Evolutionary conservation across 2,797 vertebrate species (phyloP).

Genomic region (Gastrophryne carolinensis): DNA sequence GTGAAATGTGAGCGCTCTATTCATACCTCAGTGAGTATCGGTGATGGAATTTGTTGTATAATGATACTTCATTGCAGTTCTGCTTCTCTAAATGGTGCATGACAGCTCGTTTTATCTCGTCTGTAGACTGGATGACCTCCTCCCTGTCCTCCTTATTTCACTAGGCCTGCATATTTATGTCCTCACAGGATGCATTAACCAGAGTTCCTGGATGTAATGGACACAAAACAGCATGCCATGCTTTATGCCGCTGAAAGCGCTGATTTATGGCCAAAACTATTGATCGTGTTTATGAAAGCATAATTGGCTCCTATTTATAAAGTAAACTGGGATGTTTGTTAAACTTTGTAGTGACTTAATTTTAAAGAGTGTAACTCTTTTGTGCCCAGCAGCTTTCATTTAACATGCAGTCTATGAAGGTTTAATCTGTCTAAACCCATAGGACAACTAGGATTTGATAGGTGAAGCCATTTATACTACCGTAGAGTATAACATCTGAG

Average conservation of each 20-base stretch:
- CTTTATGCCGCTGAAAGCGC: not conserved
- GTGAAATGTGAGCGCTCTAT: not conserved
- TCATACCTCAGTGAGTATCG: conserved; percentile 9
- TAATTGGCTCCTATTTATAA: not conserved
- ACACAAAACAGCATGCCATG: not conserved
- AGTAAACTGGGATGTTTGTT: not conserved
- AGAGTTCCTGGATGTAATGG: conserved; percentile 40
- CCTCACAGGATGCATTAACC: conserved; percentile 39
- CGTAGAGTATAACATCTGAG: too few relatives aligned
- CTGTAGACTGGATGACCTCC: conserved; percentile 7
- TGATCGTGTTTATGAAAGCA: conserved; percentile 26
- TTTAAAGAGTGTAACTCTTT: too few relatives aligned
- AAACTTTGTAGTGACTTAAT: too few relatives aligned
- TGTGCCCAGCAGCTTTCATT: too few relatives aligned
- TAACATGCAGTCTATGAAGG: too few relatives aligned
- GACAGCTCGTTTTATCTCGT: conserved; percentile 24
- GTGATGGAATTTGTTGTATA: conserved; percentile 25
- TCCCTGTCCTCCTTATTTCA: conserved; percentile 27
- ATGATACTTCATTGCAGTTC: conserved; percentile 23
- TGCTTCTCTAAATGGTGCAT: conserved; percentile 35
- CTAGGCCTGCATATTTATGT: conserved; percentile 17
- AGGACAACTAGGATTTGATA: too few relatives aligned
- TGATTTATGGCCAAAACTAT: conserved; percentile 34
- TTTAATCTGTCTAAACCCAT: too few relatives aligned
- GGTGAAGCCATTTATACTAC: too few relatives aligned